These are phyloP conservation scores for Drosophila koepferae DNA, from an alignment of 2,888 invertebrate species.

Conservation along the genomic window DNA sequence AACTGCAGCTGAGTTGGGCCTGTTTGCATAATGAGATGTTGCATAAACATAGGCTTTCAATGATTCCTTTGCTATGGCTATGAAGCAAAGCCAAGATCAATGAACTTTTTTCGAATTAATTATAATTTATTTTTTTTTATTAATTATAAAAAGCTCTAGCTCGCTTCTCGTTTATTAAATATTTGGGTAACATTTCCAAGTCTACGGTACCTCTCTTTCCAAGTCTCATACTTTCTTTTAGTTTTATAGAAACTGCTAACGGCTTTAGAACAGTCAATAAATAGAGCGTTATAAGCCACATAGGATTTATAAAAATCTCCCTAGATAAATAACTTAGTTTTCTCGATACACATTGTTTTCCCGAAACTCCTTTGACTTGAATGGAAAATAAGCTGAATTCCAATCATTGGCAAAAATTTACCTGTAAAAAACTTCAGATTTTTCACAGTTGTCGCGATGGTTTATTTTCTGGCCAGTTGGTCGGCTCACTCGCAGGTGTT, in stretches of 20 bases:
- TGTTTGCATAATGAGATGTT: constrained; percentile 40
- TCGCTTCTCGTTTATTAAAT: too few species aligned
- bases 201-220: neutral
- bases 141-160: too few species aligned
- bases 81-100: constrained; percentile 19
- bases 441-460: constrained; percentile 3
- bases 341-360: neutral
- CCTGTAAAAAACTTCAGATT: constrained; percentile 35
- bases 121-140: too few species aligned
- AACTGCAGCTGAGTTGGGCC: constrained; percentile 16
- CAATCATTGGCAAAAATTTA: constrained; percentile 36
- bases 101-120: too few species aligned
- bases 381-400: neutral
- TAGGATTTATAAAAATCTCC: neutral
- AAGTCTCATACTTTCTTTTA: neutral
- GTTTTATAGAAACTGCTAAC: neutral
- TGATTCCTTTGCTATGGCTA: neutral
- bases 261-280: neutral
- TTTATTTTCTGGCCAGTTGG: neutral
- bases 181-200: neutral
- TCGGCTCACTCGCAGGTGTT: constrained; percentile 47
- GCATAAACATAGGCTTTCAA: constrained; percentile 13
- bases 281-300: neutral
- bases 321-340: neutral
- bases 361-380: neutral